Evolutionary conservation across 2,113 vertebrate species (phyloP).

Genomic region (Equus quagga): DNA sequence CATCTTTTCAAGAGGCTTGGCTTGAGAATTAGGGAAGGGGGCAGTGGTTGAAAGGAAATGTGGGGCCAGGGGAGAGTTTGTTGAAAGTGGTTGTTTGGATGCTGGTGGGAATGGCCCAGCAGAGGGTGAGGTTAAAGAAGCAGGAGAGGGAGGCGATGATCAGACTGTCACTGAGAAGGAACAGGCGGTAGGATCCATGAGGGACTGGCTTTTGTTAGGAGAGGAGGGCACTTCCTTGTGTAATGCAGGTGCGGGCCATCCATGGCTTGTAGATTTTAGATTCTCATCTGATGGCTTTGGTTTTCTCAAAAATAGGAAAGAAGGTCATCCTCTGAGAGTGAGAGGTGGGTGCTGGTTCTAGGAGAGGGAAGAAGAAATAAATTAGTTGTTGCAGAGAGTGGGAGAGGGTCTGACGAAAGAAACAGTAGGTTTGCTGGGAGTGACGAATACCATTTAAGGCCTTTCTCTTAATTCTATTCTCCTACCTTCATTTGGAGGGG

Average conservation of each 20-base stretch:
- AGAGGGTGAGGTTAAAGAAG: not conserved
- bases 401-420: not conserved
- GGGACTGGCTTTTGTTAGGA: not conserved
- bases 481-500: not conserved
- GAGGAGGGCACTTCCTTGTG: not conserved
- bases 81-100: not conserved
- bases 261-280: not conserved
- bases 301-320: slow-evolving; percentile 31
- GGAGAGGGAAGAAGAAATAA: not conserved
- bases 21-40: not conserved
- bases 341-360: not conserved
- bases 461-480: not conserved
- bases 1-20: not conserved
- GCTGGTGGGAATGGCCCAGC: not conserved
- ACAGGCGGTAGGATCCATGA: fast-evolving
- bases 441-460: not conserved
- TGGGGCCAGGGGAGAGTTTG: not conserved
- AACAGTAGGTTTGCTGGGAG: not conserved
- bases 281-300: not conserved
- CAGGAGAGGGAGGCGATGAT: not conserved
- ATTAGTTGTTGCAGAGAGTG: not conserved
- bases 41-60: not conserved
- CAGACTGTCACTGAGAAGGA: not conserved
- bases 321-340: not conserved
- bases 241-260: not conserved